phyloP scores from a whole-genome alignment of 37 sponge, comb jelly and placozoan genomes.

The Chondrosia reniformis region DNA sequence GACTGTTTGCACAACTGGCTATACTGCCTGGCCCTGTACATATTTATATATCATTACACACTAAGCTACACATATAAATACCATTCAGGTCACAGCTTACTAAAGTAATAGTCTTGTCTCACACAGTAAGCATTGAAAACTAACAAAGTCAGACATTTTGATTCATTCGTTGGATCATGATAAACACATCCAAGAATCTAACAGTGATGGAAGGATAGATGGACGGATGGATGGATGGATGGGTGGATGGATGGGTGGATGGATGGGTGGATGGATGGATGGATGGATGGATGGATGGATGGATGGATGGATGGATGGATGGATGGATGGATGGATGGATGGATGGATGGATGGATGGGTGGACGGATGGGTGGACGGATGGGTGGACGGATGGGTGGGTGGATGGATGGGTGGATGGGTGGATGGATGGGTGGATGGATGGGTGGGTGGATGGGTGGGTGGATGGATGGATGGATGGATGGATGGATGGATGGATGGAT shows the following conservation, averaged over 20 bases:
- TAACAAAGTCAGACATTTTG: slow-evolving; percentile 15
- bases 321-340: background rate
- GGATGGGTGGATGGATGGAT: too few relatives aligned
- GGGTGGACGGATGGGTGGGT: too few relatives aligned
- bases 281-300: background rate
- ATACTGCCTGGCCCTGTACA: background rate
- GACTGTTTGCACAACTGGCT: background rate
- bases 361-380: too few relatives aligned
- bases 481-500: too few relatives aligned
- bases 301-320: background rate
- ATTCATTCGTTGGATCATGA: background rate
- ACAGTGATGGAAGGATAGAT: background rate
- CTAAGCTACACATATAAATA: background rate
- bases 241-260: too few relatives aligned
- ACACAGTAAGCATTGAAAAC: slow-evolving; percentile 52
- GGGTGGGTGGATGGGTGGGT: too few relatives aligned
- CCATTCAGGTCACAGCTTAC: background rate
- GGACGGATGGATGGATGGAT: too few relatives aligned
- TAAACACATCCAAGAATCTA: slow-evolving; percentile 54
- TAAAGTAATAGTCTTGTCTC: slow-evolving; percentile 29
- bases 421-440: too few relatives aligned
- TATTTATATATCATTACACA: background rate
- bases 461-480: too few relatives aligned
- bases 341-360: too few relatives aligned
- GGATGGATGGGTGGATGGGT: too few relatives aligned